Conservation (phyloP, 35 echinoderm and acorn worm species). For the Stichopus chloronotus region DNA sequence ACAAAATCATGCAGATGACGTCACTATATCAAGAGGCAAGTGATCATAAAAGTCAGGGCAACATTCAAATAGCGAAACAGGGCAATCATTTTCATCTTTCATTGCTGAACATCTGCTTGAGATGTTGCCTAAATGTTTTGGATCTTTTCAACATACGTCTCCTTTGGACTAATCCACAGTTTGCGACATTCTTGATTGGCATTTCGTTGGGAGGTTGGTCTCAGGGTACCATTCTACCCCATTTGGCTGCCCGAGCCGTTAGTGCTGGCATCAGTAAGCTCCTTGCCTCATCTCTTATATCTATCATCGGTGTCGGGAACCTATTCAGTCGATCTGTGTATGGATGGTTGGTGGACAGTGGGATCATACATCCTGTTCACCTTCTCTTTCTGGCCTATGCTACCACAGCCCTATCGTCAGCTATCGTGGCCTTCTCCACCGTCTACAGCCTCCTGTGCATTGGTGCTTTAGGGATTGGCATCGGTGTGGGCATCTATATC, state of each 20-base stretch:
- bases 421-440: not conserved
- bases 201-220: slow-evolving; percentile 19
- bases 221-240: slow-evolving; percentile 39
- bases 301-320: slow-evolving; percentile 18
- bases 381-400: not conserved
- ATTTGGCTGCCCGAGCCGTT: not conserved
- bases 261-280: slow-evolving; percentile 11
- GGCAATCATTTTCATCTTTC: not conserved
- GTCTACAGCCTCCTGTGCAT: not conserved
- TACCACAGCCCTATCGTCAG: not conserved
- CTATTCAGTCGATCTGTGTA: slow-evolving; percentile 8
- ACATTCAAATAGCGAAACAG: not conserved
- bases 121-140: not conserved
- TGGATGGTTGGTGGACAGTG: slow-evolving; percentile 37
- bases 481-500: slow-evolving; percentile 44
- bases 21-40: not conserved
- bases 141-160: slow-evolving; percentile 37
- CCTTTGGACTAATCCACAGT: slow-evolving; percentile 46
- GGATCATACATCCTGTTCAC: slow-evolving; percentile 1
- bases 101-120: not conserved
- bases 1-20: not conserved
- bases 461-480: slow-evolving; percentile 27
- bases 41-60: not conserved
- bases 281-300: slow-evolving; percentile 44
- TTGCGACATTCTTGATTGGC: not conserved